These are phyloP conservation scores for Dendrophyllia cribrosa DNA, from an alignment of 64 coral and sea anemone species.

Conservation along the genomic window DNA sequence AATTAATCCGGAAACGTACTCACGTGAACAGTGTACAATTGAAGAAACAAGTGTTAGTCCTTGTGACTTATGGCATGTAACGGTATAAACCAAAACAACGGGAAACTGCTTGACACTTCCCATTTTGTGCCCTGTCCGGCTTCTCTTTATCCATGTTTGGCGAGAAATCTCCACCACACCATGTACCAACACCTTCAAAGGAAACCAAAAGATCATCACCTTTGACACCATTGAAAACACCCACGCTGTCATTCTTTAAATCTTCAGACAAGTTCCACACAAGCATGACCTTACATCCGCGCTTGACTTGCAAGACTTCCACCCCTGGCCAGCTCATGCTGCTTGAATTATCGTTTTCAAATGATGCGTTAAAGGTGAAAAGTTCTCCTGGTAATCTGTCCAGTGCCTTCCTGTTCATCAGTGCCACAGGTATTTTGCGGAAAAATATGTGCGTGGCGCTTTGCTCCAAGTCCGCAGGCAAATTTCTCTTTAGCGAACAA, in stretches of 20 bases:
- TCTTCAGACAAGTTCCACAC: constrained; percentile 35
- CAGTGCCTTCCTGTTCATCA: constrained; percentile 37
- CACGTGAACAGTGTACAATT: too few relatives aligned
- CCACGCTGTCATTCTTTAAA: not conserved
- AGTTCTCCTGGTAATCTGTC: constrained; percentile 34
- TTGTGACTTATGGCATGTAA: too few relatives aligned
- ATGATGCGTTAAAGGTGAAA: too few relatives aligned
- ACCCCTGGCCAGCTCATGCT: too few relatives aligned
- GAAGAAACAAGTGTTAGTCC: too few relatives aligned
- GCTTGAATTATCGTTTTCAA: too few relatives aligned
- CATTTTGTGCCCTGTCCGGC: not conserved
- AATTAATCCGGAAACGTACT: too few relatives aligned
- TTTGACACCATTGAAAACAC: not conserved
- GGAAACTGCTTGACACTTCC: not conserved
- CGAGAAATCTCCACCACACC: not conserved
- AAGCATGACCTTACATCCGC: too few relatives aligned
- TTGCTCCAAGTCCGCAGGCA: too few relatives aligned
- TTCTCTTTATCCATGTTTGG: not conserved
- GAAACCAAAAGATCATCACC: not conserved
- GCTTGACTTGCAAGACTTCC: too few relatives aligned
- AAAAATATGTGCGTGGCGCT: constrained; percentile 53
- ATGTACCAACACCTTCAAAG: not conserved
- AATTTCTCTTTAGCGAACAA: too few relatives aligned
- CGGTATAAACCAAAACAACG: not conserved
- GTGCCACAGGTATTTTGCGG: too few relatives aligned